A percentile compares a stretch with the other conserved stretches of the same genome.
These are phyloP conservation scores for Lichenostomus cassidix DNA, from an alignment of 2,113 vertebrate species.

Conservation along the genomic window DNA sequence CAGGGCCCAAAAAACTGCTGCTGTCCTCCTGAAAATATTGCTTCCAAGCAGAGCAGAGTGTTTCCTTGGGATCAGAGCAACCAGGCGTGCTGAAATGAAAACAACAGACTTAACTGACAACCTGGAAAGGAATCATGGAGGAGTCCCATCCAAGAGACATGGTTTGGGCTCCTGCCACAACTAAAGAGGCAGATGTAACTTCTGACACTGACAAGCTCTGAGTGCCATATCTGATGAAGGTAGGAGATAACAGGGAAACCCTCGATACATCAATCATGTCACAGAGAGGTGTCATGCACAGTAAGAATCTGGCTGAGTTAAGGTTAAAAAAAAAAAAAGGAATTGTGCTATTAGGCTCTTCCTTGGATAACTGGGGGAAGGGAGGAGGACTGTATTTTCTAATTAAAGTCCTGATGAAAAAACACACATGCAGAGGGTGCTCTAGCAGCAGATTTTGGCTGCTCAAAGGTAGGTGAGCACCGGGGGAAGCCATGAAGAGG, in stretches of 20 bases:
- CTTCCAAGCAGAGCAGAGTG: not conserved
- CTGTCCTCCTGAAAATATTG: not conserved
- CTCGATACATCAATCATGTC: not conserved
- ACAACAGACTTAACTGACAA: not conserved
- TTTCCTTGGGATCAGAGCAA: not conserved
- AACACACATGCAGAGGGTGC: not conserved
- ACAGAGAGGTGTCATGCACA: not conserved
- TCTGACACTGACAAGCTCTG: slow-evolving; percentile 20
- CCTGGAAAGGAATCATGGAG: not conserved
- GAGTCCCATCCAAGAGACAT: not conserved
- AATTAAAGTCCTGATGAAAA: not conserved
- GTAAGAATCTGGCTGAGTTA: not conserved
- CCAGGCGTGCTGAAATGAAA: not conserved
- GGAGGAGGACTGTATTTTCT: not conserved
- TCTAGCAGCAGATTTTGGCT: not conserved
- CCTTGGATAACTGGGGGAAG: not conserved
- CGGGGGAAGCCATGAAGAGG: not conserved
- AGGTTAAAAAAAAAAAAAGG: not conserved
- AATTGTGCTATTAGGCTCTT: not conserved
- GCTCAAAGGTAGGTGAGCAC: not conserved
- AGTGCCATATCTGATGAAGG: not conserved
- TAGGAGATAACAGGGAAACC: not conserved
- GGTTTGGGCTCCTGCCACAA: not conserved
- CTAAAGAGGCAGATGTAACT: not conserved
- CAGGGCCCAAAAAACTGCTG: not conserved